These are phyloP conservation scores for Euplexia lucipara DNA, from an alignment of 2,888 invertebrate species.

Conservation along the genomic window DNA sequence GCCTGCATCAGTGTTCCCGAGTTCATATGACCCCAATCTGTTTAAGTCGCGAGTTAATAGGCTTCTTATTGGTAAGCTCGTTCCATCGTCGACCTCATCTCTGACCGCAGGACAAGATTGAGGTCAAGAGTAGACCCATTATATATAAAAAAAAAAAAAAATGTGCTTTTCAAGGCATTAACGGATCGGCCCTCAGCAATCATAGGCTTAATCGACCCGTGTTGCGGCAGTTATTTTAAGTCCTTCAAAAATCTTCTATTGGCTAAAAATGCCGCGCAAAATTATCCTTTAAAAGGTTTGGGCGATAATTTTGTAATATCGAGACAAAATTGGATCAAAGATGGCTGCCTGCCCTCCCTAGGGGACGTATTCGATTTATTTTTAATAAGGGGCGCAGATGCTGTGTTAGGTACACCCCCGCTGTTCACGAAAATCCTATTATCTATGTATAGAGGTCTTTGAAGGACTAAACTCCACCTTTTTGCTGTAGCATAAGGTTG, in stretches of 20 bases:
- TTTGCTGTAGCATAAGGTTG: neutral
- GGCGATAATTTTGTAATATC: slow-evolving; percentile 44
- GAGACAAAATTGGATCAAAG: slow-evolving; percentile 59
- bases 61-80: no score
- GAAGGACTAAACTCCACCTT: neutral
- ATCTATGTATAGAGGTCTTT: slow-evolving; percentile 17
- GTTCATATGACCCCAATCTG: no score
- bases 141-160: no score
- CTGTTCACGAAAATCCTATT: slow-evolving; percentile 54
- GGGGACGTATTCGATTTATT: slow-evolving; percentile 67
- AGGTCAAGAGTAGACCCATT: no score
- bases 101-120: no score
- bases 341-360: slow-evolving; percentile 49
- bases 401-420: slow-evolving; percentile 35
- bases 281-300: slow-evolving; percentile 6
- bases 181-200: no score
- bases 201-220: no score
- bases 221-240: no score
- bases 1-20: no score
- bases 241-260: neutral
- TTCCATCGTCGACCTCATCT: no score
- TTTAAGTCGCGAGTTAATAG: no score
- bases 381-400: slow-evolving; percentile 74
- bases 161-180: no score
- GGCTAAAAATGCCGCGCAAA: slow-evolving; percentile 5